Evolutionary conservation across 2,888 invertebrate genomes (phyloP), one percentile per base, ranked within the genome.

Genomic region (Baccha elongata): DNA sequence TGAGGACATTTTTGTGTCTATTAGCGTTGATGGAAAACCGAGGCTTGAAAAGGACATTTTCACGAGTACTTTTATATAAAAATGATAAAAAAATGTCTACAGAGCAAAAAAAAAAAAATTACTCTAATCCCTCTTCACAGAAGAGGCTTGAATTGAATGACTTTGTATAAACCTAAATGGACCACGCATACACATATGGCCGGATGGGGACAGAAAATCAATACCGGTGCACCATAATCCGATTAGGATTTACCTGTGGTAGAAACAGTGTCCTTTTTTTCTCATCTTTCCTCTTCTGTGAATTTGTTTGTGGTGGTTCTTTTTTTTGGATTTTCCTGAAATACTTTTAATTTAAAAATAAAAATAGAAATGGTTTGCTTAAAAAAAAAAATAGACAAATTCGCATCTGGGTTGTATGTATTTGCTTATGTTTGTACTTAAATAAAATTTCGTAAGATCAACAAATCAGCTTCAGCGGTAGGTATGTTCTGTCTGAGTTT

Each of bases 181-280:
- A 72, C 62, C 68, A 55, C 62, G 42, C 53, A 42, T 37, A 40
- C 58, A 50, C 74, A 80, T 65, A 74, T 58, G 65, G 58, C 10
- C 37, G 40, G 37, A 15, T 58, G 58, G 58, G 19, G 44, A 68
- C 55, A 52, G 29, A 83, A 83, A 83, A 83, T 83, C 83, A 83
- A 83, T 78, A 78, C 78, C 67, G 72, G 40, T 76, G 83, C 83
- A 78, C 78, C 83, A 68, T 83, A 83, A 83, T 72, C 83, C 72
- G 78, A 78, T 83, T 83, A 83, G 83, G 83, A 73, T 68, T 73
- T 83, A 76, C 83, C 83, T 78, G 67, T 73, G 73, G 78, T 68
- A 26, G 46, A 64, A 35, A 35, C n/a, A 8, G n/a, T 68, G 19
- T 37, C 48, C 17, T 64, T 46, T 64, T 64, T 37, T 44, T 10